Percentiles rank a stretch among this genome's conserved stretches.
Conservation (phyloP, 2,888 invertebrate species). For the Himalopsyche kuldschensis region DNA sequence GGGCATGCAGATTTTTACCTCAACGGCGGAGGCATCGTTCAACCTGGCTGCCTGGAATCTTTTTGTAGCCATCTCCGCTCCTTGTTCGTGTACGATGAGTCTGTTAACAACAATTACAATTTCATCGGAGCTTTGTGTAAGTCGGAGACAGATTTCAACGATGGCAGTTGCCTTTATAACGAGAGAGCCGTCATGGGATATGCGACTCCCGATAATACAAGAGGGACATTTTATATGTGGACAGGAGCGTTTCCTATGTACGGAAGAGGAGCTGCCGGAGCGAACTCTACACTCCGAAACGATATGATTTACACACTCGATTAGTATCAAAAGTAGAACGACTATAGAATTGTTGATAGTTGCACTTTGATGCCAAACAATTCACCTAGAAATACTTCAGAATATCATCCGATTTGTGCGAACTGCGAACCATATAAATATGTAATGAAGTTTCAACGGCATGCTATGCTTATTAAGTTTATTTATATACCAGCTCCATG, state of each 20-base stretch:
- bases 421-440: no score
- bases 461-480: no score
- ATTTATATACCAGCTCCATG: no score
- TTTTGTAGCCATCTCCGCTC: constrained; percentile 28
- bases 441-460: no score
- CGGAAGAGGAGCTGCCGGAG: constrained; percentile 22
- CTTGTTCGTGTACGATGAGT: constrained; percentile 18
- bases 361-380: no score
- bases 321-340: no score
- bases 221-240: constrained; percentile 24
- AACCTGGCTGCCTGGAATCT: constrained; percentile 52
- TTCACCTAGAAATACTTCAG: no score
- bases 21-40: constrained; percentile 55
- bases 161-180: not conserved
- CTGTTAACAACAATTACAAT: constrained; percentile 4
- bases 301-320: no score
- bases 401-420: no score
- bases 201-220: not conserved
- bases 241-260: constrained; percentile 12
- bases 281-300: not conserved
- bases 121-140: constrained; percentile 26
- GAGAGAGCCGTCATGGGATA: constrained; percentile 20
- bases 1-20: constrained; percentile 60
- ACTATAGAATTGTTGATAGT: no score
- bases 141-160: not conserved